Evolutionary conservation across 2,888 invertebrate species (phyloP), one percentile per base, ranked within the genome.

Genomic region (Pyrgus malvae): DNA sequence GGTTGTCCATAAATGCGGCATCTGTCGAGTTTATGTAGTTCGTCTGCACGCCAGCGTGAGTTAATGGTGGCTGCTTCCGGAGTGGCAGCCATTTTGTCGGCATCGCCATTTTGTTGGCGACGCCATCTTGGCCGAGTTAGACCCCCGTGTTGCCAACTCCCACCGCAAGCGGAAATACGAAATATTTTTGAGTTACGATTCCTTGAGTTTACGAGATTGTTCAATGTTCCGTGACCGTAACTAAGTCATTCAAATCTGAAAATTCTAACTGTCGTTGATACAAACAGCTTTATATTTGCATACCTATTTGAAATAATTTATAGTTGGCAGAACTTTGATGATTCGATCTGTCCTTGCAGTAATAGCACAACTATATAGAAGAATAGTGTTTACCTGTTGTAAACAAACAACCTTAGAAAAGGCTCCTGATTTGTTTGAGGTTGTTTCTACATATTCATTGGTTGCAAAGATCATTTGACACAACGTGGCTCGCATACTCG

Each of bases 61-160:
- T 62, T 77, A 79, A 78, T 76, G 74, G 76, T 65, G 63, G 64
- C 63, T 62, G 64, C 69, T 70, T 79, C 77, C 78, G 73, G 55
- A 46, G 58, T 35, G 63, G 68, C 69, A 66, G 76, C 76, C 75
- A 74, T 74, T 67, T 69, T 65, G 66, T 66, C 59, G 58, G 62
- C 61, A 58, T 55, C 64, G 64, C 69, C 69, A 68, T 70, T 64
- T 72, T 68, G 63, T 60, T 60, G 57, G 60, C 59, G 50, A 40
- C 54, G 46, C 54, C 54, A 48, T 55, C 33, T 55, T 49, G 48
- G 48, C 48, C 55, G 35, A 55, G 25, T 48, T 48, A 54, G 54
- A 31, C 16, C 37, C 44, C 51, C 40, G 55, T 44, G 44, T 42
- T 57, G 60, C 60, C 60, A 60, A 53, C 51, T 53, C 44, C 9